These are phyloP conservation scores for Oryzias curvinotus DNA, from an alignment of 2,113 vertebrate species.

Conservation along the genomic window DNA sequence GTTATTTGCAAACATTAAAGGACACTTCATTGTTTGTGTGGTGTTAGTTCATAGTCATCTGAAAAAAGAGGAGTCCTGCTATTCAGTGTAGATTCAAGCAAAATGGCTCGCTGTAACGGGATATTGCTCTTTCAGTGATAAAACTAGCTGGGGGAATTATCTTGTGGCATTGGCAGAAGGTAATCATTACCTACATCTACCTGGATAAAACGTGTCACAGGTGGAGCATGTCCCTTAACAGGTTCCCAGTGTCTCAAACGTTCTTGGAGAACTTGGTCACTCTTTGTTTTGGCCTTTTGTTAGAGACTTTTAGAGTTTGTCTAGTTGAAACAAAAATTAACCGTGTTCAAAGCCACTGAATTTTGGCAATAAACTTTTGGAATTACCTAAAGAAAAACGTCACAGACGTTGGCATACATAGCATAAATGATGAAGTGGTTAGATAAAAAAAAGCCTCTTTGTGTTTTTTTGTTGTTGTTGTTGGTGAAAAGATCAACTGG, in stretches of 20 bases:
- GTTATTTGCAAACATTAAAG: conserved; percentile 26
- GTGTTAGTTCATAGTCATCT: neutral
- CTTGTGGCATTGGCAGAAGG: neutral
- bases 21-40: conserved; percentile 8
- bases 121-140: neutral
- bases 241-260: too few relatives aligned
- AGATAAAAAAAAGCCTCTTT: conserved; percentile 54
- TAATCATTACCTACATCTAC: neutral
- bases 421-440: conserved; percentile 26
- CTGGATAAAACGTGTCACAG: neutral
- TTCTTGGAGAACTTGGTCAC: too few relatives aligned
- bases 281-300: too few relatives aligned
- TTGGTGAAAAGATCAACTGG: conserved; percentile 56
- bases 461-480: conserved; percentile 32
- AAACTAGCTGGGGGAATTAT: neutral
- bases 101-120: neutral
- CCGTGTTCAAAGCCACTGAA: too few relatives aligned
- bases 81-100: conserved; percentile 15
- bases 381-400: conserved; percentile 27
- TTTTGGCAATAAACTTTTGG: too few relatives aligned
- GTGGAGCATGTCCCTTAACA: neutral
- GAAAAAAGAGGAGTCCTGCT: conserved; percentile 3
- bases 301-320: too few relatives aligned
- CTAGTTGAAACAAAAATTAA: too few relatives aligned
- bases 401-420: conserved; percentile 31